These are phyloP conservation scores for Drosophila meridionalis DNA, from an alignment of 2,888 invertebrate species.

Conservation along the genomic window DNA sequence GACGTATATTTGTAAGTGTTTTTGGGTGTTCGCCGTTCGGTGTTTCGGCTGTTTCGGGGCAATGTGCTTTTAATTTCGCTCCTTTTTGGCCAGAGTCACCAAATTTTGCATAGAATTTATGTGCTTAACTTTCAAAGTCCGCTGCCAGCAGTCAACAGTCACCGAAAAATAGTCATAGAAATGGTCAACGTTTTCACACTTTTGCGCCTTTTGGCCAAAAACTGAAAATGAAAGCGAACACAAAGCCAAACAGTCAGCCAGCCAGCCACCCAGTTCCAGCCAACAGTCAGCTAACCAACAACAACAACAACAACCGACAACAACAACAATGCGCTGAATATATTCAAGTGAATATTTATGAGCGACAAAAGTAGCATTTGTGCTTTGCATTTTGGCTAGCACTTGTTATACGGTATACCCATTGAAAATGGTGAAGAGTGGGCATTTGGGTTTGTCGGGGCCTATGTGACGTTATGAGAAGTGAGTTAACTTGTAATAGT, in stretches of 20 bases:
- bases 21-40: slow-evolving; percentile 36
- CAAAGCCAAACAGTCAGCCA: slow-evolving; percentile 15
- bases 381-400: slow-evolving; percentile 69
- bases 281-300: slow-evolving; percentile 10
- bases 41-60: slow-evolving; percentile 36
- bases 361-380: slow-evolving; percentile 80
- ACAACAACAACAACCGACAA: slow-evolving; percentile 1
- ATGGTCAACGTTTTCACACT: slow-evolving; percentile 73
- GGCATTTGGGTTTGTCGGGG: background rate
- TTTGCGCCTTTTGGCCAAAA: slow-evolving; percentile 69
- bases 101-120: slow-evolving; percentile 70
- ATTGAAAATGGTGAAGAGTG: background rate
- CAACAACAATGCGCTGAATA: slow-evolving; percentile 45
- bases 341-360: slow-evolving; percentile 83
- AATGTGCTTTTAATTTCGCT: slow-evolving; percentile 73
- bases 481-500: background rate
- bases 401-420: slow-evolving; percentile 7
- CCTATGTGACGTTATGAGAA: too few relatives aligned
- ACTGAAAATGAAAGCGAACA: slow-evolving; percentile 63
- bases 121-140: slow-evolving; percentile 76
- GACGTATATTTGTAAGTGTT: slow-evolving; percentile 66
- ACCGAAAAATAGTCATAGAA: slow-evolving; percentile 71
- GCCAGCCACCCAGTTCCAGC: background rate
- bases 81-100: slow-evolving; percentile 10
- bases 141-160: slow-evolving; percentile 51